These are phyloP conservation scores for Bombylius discolor DNA, from an alignment of 2,888 invertebrate genomes.

Conservation along the genomic window DNA sequence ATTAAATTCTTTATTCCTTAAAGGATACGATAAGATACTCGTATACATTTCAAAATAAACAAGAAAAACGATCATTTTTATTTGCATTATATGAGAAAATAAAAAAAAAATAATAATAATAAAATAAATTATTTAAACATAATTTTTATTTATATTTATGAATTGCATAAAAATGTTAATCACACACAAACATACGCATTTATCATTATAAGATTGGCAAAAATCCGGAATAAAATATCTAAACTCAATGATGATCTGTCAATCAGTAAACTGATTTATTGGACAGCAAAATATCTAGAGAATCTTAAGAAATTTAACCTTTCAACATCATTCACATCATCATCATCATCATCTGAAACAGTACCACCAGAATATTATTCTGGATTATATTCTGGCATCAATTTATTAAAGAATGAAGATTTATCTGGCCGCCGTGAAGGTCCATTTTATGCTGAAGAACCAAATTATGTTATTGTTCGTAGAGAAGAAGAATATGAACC, in stretches of 20 bases:
- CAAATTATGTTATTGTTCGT: constrained; percentile 28
- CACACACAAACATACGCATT: no score
- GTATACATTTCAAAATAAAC: no score
- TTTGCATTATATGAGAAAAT: no score
- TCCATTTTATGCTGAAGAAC: constrained; percentile 31
- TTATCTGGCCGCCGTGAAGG: constrained; percentile 30
- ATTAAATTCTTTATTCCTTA: no score
- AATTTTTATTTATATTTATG: no score
- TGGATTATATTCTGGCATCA: constrained; percentile 21
- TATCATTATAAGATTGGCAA: not conserved
- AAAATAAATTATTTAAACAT: no score
- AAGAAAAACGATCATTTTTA: no score
- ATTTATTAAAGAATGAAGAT: constrained; percentile 29
- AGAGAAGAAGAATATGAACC: constrained; percentile 17
- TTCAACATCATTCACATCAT: not conserved
- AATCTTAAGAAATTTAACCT: not conserved
- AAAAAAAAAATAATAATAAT: no score
- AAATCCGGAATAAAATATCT: not conserved
- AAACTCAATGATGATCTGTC: not conserved
- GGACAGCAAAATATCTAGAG: constrained; percentile 1
- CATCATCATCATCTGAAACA: not conserved
- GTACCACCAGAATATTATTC: not conserved
- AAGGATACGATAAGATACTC: no score
- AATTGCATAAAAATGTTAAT: no score
- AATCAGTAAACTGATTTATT: not conserved